Evolutionary conservation across 2,888 invertebrate species (phyloP).

Genomic region (Tupiocoris notatus): DNA sequence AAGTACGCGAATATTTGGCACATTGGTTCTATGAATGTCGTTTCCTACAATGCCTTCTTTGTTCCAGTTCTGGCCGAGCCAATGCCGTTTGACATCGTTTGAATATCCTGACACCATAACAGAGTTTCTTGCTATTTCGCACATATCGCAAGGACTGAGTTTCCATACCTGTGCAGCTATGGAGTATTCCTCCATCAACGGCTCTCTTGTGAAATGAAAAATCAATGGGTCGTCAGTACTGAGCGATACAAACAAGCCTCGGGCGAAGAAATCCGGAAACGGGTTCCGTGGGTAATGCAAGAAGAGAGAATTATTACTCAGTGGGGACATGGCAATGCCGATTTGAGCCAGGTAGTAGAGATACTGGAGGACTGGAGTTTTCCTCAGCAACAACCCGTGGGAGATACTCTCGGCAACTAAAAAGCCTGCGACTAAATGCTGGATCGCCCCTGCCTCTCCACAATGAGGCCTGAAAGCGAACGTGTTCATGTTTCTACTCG

Average conservation of each 20-base stretch:
- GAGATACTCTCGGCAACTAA: constrained; percentile 97
- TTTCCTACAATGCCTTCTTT: constrained; percentile 97
- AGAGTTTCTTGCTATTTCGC: constrained; percentile 93
- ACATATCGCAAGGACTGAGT: constrained; percentile 97
- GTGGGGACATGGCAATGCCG: constrained; percentile 97
- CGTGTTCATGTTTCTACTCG: constrained; percentile 87
- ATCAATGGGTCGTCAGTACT: constrained; percentile 98
- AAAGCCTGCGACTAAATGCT: constrained; percentile 94
- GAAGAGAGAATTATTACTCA: constrained; percentile 97
- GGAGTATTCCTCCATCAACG: constrained; percentile 99
- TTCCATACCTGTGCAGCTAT: constrained; percentile 99
- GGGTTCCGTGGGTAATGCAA: constrained; percentile 98
- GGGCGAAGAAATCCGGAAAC: constrained; percentile 90
- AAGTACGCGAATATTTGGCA: constrained; percentile 93
- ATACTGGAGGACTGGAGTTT: constrained; percentile 97
- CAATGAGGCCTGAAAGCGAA: constrained; percentile 96
- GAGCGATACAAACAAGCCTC: constrained; percentile 89
- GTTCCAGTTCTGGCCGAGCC: constrained; percentile 94
- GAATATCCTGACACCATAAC: constrained; percentile 96
- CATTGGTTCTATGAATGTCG: constrained; percentile 94
- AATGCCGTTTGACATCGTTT: constrained; percentile 93
- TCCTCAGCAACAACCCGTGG: constrained; percentile 90
- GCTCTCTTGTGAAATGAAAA: constrained; percentile 99
- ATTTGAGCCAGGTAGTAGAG: constrained; percentile 96
- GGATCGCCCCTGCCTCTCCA: constrained; percentile 96